phyloP scores from a whole-genome alignment of 2,797 vertebrate genomes.

The Kryptolebias ocellatus region DNA sequence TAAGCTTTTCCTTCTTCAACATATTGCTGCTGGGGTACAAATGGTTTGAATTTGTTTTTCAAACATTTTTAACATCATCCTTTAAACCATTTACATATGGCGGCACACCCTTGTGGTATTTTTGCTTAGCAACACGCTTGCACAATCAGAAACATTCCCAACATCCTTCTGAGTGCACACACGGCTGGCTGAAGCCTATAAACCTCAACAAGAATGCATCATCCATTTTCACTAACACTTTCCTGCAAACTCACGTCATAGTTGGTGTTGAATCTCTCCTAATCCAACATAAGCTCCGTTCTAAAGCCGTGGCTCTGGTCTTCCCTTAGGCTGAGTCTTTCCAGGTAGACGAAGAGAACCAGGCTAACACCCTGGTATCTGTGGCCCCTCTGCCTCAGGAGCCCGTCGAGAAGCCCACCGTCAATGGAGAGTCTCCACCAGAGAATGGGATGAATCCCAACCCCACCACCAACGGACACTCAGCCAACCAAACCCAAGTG shows the following conservation, averaged over 20 bases:
- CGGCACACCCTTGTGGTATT: conserved; percentile 48
- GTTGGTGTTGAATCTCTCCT: background rate
- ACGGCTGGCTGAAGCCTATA: conserved; percentile 58
- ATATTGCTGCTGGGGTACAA: conserved; percentile 32
- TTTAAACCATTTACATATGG: conserved; percentile 52
- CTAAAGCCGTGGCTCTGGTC: conserved; percentile 9
- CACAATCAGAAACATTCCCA: background rate
- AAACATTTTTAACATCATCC: conserved; percentile 53
- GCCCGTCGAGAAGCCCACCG: conserved; percentile 85
- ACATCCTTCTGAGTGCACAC: conserved; percentile 13
- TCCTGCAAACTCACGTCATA: conserved; percentile 12
- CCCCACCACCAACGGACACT: conserved; percentile 87
- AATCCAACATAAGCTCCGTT: background rate
- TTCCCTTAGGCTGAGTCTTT: conserved; percentile 87
- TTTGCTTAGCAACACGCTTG: background rate
- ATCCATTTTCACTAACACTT: conserved; percentile 8
- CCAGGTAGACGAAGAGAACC: conserved; percentile 89
- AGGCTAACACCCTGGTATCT: conserved; percentile 89
- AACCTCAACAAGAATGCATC: conserved; percentile 40
- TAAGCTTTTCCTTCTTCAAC: conserved; percentile 19
- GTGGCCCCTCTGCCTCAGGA: conserved; percentile 83
- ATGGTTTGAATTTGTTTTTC: conserved; percentile 45
- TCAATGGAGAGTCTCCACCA: conserved; percentile 86
- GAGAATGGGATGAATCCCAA: conserved; percentile 86
- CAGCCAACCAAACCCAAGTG: conserved; percentile 81